Base-by-base conservation (phyloP, 2,797 vertebrate genomes). In the Amazona finschi region DNA sequence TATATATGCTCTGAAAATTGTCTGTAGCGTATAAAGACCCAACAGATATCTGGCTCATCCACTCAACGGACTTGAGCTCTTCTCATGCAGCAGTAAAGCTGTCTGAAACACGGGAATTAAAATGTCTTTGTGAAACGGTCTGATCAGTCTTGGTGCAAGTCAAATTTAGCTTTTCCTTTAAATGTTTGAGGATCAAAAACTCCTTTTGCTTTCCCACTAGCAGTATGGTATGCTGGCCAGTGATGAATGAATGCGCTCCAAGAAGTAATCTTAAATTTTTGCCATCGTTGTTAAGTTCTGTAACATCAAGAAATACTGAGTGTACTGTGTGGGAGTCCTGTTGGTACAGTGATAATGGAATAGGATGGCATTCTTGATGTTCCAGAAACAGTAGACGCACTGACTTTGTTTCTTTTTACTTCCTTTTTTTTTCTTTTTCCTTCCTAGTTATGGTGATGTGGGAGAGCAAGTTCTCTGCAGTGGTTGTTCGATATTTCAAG, bases 401-500 rank as follows among this genome's bases (percentile, higher is more conserved):
- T 96, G 85, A 96, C 64, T 43, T 71, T 69, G 13, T 76, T 89
- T 89, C 21, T 61, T 95, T 12, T 84, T 28, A 0, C 20, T 71
- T 57, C 73, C 6, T 18, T 66, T 50, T 39, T 19, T 36, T 18
- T 33, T 39, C 38, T 50, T 44, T n/a, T 5, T 8, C 4, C 5
- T 5, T 17, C 79, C 6, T 79, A 98, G 98, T 85, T 97, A 93
- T n/a, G 83, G 91, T 22, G 97, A 97, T 44, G 20, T 97, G 31
- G 96, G 92, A 18, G 98, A 98, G 77, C 97, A 94, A 87, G 93
- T 94, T 38, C 96, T 98, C 66, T 98, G 98, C 74, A 92, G 43
- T 80, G 77, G 94, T 91, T 98, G 98, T 12, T 96, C 97, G 36
- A 64, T 95, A 94, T 98, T 98, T 77, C 97, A 98, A 89, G 91